Evolutionary conservation across 2,113 vertebrate genomes (phyloP), one percentile per base, ranked within the genome.

Genomic region (Poeciliopsis retropinna): DNA sequence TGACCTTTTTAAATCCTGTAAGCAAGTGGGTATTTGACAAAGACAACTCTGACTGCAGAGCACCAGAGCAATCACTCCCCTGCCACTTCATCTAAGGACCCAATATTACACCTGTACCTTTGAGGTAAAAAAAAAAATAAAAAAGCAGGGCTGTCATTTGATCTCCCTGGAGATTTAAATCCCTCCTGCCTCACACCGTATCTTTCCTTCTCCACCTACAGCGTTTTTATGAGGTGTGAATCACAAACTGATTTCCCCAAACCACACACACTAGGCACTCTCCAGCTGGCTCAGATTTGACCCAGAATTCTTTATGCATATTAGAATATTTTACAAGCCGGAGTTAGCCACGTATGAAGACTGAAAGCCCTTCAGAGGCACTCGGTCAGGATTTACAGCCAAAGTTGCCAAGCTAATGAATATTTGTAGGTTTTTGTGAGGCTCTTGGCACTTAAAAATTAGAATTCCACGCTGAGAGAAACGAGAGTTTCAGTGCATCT

Each of bases 141-240:
- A 32, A 62, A 64, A 76, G 6, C 57, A 2, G 30, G 28, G 32
- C 22, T 75, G 75, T 76, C 79, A 88, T 80, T 44, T 70, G 87
- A 90, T 87, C 79, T 67, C 73, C 32, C 41, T 30, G 57, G 78
- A 77, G 77, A 61, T 39, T 78, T 86, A 85, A 87, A 82, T 88
- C 85, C 67, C 41, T 70, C 71, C 54, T 54, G 73, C 57, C 67
- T 84, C 84, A 81, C 81, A 75, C 71, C 78, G 34, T 39, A 76
- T 44, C 67, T 39, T 65, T 68, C 64, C 57, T 39, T 79, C 76
- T 57, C 69, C 67, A 41, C 32, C 11, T 69, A 79, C 85, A 70
- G 60, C 60, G 71, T 79, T 90, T 91, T 91, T 91, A 92, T 71
- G 82, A 90, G 73, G 90, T 90, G 92, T 85, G 84, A 91, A 86